Conservation (phyloP, 1,140 invertebrate species). For the Myzus persicae region DNA sequence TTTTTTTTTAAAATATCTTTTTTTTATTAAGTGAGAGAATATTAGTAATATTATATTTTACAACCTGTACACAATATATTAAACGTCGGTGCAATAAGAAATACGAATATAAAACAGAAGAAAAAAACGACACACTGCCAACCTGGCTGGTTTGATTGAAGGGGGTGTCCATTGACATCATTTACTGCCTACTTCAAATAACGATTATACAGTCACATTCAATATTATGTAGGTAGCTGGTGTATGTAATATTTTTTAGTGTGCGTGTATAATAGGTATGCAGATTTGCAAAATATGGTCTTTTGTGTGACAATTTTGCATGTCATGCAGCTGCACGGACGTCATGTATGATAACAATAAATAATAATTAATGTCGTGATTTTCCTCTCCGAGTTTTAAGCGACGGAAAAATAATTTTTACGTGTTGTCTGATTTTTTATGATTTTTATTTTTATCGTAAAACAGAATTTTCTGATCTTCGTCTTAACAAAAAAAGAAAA, state of each 20-base stretch:
- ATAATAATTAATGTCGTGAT: background rate
- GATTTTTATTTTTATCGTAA: too few species aligned
- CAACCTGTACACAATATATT: background rate
- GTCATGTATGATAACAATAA: background rate
- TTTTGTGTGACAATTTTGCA: background rate
- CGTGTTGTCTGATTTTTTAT: too few species aligned
- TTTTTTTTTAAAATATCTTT: background rate
- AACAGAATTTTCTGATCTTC: too few species aligned
- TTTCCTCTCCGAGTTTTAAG: background rate
- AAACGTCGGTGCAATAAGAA: background rate
- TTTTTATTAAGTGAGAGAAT: background rate
- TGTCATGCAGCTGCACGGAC: background rate
- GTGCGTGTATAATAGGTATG: conserved; percentile 13
- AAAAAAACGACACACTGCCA: background rate
- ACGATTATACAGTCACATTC: background rate
- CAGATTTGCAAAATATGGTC: background rate
- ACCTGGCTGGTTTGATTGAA: background rate
- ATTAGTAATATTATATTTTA: background rate
- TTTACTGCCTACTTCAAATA: background rate
- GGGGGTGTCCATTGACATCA: background rate
- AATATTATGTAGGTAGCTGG: too few species aligned
- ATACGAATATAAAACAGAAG: background rate
- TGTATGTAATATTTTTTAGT: background rate
- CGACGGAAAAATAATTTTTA: background rate
- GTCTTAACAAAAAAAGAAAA: too few species aligned